These are phyloP conservation scores for Irena cyanogastra DNA, from an alignment of 2,113 vertebrate genomes.

Conservation along the genomic window DNA sequence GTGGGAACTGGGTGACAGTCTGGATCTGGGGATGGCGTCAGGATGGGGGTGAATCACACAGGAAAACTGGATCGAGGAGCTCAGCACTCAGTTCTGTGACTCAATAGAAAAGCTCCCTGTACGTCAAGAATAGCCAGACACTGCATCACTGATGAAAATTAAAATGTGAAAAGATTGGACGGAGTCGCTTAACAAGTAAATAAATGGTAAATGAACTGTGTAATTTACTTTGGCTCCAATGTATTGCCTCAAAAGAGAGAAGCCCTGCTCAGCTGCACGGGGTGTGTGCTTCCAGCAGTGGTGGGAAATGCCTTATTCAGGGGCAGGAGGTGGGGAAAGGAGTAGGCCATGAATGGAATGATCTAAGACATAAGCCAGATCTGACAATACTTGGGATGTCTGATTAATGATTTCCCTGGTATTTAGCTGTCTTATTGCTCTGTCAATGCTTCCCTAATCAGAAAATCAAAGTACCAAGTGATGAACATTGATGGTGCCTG, in stretches of 20 bases:
- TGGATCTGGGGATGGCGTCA: rapidly evolving
- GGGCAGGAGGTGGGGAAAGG: not conserved
- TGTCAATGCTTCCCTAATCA: not conserved
- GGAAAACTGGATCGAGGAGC: not conserved
- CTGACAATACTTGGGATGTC: not conserved
- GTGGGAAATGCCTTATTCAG: not conserved
- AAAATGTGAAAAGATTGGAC: not conserved
- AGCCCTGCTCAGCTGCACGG: not conserved
- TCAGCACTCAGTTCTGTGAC: not conserved
- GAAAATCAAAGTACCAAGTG: slow-evolving; percentile 14
- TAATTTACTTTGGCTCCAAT: slow-evolving; percentile 10
- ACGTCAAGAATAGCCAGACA: not conserved
- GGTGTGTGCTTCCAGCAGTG: not conserved
- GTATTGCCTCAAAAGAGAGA: not conserved
- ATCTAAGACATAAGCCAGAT: not conserved
- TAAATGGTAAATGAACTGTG: slow-evolving; percentile 24
- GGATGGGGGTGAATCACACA: not conserved
- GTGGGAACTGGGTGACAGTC: not conserved
- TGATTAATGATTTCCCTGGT: not conserved
- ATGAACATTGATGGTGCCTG: not conserved
- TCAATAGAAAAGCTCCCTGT: not conserved
- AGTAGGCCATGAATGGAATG: not conserved
- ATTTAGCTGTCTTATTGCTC: not conserved
- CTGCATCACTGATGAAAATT: not conserved
- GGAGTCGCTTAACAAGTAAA: slow-evolving; percentile 22